Base-by-base conservation (phyloP, 2,797 vertebrate genomes). In the Lithobates pipiens region DNA sequence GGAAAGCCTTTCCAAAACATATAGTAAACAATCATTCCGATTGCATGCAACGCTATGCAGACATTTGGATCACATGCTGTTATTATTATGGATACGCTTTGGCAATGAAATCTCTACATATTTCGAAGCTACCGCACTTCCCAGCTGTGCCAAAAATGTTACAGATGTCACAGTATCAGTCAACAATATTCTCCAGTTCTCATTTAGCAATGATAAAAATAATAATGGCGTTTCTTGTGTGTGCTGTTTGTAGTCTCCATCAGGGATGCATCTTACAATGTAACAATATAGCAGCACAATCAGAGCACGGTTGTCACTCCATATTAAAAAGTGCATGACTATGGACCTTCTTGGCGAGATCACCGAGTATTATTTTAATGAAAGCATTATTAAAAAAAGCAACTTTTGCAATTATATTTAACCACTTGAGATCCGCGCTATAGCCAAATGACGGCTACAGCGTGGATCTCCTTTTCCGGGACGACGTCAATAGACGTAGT, bases 71-170 rank as follows among this genome's bases (percentile, higher is more conserved):
- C 32, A 71, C 69, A 71, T 71, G 16, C 29, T 36, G 32, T 8
- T 10, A 36, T 36, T 32, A 34, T 70, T 70, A 36, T 71, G 29
- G 69, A 39, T 36, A 71, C 69, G 69, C 18, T 36, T 36, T 32
- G 21, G 69, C 32, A 36, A 36, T 71, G 32, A 32, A 71, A 71
- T 36, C 69, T 71, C 32, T 21, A 71, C 69, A 71, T 71, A 71
- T 36, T 71, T 71, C 34, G 23, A 23, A 36, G 3, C 36, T 29
- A 36, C 6, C 7, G 36, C 32, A 36, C 36, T 8, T 71, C 32
- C 21, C 69, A 71, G 32, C 69, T 71, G 69, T 3, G 16, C 36
- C 32, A 71, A 34, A 16, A 16, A 71, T 23, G 13, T 71, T 71
- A 5, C 36, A 71, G 36, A 71, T 71, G 32, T 71, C 18, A 70